Evolutionary conservation across 2,797 vertebrate species (phyloP).

Genomic region (Melanotaenia boesemani): DNA sequence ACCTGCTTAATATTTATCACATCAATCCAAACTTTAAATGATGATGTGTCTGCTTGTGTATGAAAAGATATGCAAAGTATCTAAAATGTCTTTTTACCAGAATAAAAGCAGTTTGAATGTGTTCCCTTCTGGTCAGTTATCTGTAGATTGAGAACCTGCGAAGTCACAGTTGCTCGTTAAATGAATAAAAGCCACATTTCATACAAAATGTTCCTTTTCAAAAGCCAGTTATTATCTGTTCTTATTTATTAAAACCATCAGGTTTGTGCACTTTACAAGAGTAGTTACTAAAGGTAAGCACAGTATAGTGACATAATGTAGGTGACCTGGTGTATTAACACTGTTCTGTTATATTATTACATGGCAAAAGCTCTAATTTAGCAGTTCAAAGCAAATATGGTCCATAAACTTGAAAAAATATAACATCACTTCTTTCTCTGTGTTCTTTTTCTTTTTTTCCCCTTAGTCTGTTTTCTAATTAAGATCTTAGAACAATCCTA

Average conservation of each 20-base stretch:
- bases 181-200: not conserved
- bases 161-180: not conserved
- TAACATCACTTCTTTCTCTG: not conserved
- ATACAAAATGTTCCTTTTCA: conserved; percentile 7
- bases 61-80: not conserved
- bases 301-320: not conserved
- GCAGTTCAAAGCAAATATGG: not conserved
- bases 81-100: not conserved
- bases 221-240: not conserved
- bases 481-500: too few relatives aligned
- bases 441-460: not conserved
- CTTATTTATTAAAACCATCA: conserved; percentile 8
- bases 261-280: not conserved
- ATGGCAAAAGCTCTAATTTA: not conserved
- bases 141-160: not conserved
- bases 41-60: not conserved
- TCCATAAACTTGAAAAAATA: not conserved
- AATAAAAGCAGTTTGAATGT: not conserved
- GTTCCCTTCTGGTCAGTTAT: not conserved
- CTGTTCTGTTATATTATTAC: not conserved
- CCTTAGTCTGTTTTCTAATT: not conserved
- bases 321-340: not conserved
- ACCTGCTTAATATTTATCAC: not conserved
- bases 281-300: conserved; percentile 33
- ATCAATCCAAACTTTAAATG: not conserved